Percentiles rank a stretch among this genome's conserved stretches.
phyloP scores from a whole-genome alignment of 2,888 invertebrate genomes.

The Psylliodes chrysocephalus region DNA sequence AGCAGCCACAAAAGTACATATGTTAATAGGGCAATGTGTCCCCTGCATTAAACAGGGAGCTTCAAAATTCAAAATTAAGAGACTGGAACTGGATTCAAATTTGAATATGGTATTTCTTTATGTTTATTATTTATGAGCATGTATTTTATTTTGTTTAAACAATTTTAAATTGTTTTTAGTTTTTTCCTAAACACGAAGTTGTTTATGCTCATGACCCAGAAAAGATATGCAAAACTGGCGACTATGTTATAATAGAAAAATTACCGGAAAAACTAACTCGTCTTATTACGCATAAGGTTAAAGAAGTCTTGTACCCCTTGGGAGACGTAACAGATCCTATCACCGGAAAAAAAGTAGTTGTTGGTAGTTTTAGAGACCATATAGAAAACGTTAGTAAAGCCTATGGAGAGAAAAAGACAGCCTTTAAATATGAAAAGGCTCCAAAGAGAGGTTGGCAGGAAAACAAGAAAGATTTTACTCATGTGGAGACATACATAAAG shows the following conservation, averaged over 20 bases:
- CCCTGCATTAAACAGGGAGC: constrained; percentile 82
- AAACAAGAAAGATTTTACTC: constrained; percentile 83
- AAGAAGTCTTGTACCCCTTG: constrained; percentile 81
- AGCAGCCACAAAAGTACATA: constrained; percentile 65
- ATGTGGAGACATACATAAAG: constrained; percentile 80
- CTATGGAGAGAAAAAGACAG: constrained; percentile 75
- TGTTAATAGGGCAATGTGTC: constrained; percentile 81
- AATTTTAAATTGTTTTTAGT: constrained; percentile 67
- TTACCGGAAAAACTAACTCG: constrained; percentile 78
- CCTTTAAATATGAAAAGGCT: constrained; percentile 81
- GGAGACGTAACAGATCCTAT: constrained; percentile 90
- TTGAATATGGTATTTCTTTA: constrained; percentile 75
- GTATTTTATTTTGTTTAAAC: not conserved
- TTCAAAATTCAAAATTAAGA: constrained; percentile 80
- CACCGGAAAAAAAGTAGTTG: constrained; percentile 81
- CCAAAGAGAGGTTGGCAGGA: constrained; percentile 84
- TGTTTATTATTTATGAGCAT: too few species aligned
- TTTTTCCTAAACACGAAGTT: constrained; percentile 78
- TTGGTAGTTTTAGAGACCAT: constrained; percentile 78
- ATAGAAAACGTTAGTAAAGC: constrained; percentile 74
- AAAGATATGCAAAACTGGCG: constrained; percentile 82
- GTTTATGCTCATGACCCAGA: constrained; percentile 83
- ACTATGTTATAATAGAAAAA: constrained; percentile 81
- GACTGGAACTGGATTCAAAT: constrained; percentile 79
- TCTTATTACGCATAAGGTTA: constrained; percentile 81